Evolutionary conservation across 1,140 invertebrate genomes (phyloP).

Genomic region (Belonocnema kinseyi): DNA sequence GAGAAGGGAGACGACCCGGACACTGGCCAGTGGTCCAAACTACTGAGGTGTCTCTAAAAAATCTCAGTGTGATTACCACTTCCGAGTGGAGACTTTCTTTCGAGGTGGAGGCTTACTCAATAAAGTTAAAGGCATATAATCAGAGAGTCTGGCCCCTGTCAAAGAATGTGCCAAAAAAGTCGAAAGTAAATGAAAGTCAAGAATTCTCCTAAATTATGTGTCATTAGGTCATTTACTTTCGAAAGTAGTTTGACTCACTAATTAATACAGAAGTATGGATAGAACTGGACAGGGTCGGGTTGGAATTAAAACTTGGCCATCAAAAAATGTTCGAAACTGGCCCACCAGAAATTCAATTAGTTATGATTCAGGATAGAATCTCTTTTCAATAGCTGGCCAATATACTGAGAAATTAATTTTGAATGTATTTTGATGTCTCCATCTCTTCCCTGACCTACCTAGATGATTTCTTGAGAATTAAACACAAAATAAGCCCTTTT

Average conservation of each 20-base stretch:
- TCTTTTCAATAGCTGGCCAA: no score
- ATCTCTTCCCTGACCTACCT: no score
- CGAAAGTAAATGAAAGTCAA: slow-evolving; percentile 32
- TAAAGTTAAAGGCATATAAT: neutral
- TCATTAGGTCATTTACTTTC: slow-evolving; percentile 31
- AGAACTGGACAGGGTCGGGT: neutral
- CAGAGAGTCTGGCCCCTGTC: neutral
- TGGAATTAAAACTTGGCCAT: no score
- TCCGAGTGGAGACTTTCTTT: slow-evolving; percentile 20
- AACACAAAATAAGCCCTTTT: no score
- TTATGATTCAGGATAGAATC: no score
- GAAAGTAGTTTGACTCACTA: slow-evolving; percentile 7
- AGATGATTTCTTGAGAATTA: no score
- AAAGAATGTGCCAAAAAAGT: slow-evolving; percentile 28
- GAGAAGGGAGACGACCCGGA: neutral
- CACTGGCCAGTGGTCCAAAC: neutral
- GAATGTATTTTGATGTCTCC: no score
- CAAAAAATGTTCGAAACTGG: no score
- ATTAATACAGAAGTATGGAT: neutral
- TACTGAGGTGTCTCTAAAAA: neutral
- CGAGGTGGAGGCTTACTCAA: slow-evolving; percentile 10
- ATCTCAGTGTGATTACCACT: neutral
- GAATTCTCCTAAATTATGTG: slow-evolving; percentile 30
- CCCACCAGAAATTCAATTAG: no score
- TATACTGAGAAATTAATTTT: no score